phyloP scores from a whole-genome alignment of 2,888 invertebrate species.

The Polydrusus cervinus region DNA sequence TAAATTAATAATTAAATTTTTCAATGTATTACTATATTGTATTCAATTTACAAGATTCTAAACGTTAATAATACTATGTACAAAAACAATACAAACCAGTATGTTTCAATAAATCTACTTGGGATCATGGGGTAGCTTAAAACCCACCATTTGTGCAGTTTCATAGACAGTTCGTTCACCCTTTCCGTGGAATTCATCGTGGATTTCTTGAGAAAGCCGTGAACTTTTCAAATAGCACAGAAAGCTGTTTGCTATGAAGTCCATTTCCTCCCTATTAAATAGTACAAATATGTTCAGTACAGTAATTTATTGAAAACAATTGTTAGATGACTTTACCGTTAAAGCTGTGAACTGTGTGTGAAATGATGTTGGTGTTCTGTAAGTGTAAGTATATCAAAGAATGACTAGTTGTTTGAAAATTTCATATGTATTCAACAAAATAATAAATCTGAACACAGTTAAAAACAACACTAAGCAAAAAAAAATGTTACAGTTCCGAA shows the following conservation, averaged over 20 bases:
- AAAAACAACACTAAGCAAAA: no score
- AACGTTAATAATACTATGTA: background rate
- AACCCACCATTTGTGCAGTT: constrained; percentile 88
- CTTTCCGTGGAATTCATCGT: constrained; percentile 83
- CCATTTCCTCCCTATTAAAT: constrained; percentile 79
- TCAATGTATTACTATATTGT: background rate
- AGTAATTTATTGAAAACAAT: no score
- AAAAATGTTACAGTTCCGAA: no score
- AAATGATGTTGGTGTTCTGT: no score
- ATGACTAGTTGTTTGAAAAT: no score
- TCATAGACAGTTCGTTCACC: constrained; percentile 85
- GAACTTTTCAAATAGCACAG: constrained; percentile 83
- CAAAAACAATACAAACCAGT: constrained; percentile 4
- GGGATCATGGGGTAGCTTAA: constrained; percentile 88
- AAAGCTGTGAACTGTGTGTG: no score
- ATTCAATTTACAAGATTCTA: background rate
- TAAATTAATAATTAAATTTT: background rate
- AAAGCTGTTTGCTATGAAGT: constrained; percentile 85
- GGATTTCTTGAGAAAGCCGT: constrained; percentile 81
- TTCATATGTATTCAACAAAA: no score
- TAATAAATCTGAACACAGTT: no score
- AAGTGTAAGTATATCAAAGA: no score
- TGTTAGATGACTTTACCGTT: no score
- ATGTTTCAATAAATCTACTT: constrained; percentile 70
- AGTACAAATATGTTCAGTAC: background rate